Evolutionary conservation across 2,888 invertebrate species (phyloP).

Genomic region (Linnaemya tessellans): DNA sequence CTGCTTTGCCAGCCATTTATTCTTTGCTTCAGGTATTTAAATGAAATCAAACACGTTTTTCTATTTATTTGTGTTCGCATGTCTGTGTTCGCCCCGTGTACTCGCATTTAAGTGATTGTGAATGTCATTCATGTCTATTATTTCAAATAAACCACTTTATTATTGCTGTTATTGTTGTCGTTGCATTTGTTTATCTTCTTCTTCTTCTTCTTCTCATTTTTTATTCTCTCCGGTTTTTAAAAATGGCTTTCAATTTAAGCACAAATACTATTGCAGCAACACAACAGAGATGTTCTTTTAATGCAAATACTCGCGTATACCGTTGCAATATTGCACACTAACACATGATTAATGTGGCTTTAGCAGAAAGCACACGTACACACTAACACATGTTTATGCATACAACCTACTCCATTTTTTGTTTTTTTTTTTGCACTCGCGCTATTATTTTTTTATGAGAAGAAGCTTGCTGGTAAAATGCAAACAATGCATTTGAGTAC

Average conservation of each 20-base stretch:
- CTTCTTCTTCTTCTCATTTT: constrained; percentile 1
- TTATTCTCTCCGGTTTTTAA: constrained; percentile 48
- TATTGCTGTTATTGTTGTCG: constrained; percentile 30
- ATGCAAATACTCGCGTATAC: constrained; percentile 49
- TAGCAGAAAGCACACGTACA: constrained; percentile 13
- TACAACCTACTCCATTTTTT: not conserved
- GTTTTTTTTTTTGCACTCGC: too few relatives aligned
- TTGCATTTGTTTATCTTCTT: not conserved
- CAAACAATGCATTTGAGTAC: not conserved
- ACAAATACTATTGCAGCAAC: too few relatives aligned
- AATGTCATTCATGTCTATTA: constrained; percentile 49
- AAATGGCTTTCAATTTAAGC: constrained; percentile 53
- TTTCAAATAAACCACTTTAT: constrained; percentile 50
- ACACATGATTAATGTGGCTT: constrained; percentile 68
- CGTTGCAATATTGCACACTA: constrained; percentile 48
- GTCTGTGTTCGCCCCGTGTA: too few relatives aligned
- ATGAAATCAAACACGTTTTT: constrained; percentile 1
- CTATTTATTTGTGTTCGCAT: not conserved
- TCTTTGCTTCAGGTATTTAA: not conserved
- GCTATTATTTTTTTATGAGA: not conserved
- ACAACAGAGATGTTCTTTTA: constrained; percentile 55
- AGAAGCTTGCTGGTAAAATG: not conserved
- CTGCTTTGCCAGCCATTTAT: not conserved
- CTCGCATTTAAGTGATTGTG: constrained; percentile 21
- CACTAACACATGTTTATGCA: not conserved